Evolutionary conservation across 1,140 invertebrate species (phyloP), one percentile per base, ranked within the genome.

Genomic region (Tetramorium simillimum): DNA sequence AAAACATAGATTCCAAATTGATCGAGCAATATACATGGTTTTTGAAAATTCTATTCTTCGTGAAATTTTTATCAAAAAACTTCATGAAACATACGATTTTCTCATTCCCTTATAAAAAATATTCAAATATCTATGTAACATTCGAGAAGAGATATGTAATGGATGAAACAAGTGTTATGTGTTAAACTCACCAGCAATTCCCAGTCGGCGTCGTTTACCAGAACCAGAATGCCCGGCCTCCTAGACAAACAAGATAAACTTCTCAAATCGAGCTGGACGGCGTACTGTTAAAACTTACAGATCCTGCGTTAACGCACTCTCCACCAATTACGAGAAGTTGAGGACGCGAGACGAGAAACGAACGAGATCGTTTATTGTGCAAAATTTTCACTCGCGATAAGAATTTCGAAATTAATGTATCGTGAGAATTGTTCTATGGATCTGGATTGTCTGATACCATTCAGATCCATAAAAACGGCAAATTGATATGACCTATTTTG

Each of bases 151-250:
- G 18, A 18, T 37, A 24, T 0, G 6, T 14, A 60, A 58, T 21
- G 14, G n/a, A 76, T 53, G 1, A 28, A 72, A 40, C 10, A 24
- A 24, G 72, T 33, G 9, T 40, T 56, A 56, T 16, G 37, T 21
- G 14, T 21, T 62, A 58, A 40, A 94, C 95, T 96, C 96, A 98
- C 97, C 93, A 97, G 93, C 37, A 99, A 94, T 95, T 99, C 98
- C 98, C 98, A 99, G 94, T 99, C 99, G 0, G 97, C 96, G 91
- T 99, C 98, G 93, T 99, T 99, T 9, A 99, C 96, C 3, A 99
- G 94, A 4, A 99, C 98, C 51, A 99, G 95, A 90, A 99, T 99
- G 53, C 99, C 99, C 9, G 98, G 98, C 80, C 98, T 96, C 33
- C 98, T 98, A 76, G 93, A 96, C 18, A 67, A 43, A 72, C 43